A percentile compares a stretch with the other conserved stretches of the same genome.
Evolutionary conservation across 1,140 invertebrate genomes (phyloP).

Genomic region (Drosophila pseudoobscura): DNA sequence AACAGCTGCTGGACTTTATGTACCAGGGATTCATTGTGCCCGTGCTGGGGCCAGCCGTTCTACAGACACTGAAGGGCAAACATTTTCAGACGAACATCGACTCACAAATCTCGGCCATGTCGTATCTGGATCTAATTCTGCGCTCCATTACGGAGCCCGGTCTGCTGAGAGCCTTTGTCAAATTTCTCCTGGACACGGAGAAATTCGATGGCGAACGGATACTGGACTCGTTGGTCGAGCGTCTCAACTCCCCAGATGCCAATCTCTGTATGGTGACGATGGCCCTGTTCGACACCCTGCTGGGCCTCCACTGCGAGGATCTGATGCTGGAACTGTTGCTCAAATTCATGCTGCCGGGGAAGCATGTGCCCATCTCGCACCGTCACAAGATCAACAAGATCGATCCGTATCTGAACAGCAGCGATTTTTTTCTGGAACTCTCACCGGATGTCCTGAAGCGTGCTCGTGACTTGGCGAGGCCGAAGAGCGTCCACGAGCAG

Average conservation of each 20-base stretch:
- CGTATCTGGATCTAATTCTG: conserved; percentile 95
- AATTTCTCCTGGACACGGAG: conserved; percentile 92
- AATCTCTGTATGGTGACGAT: conserved; percentile 95
- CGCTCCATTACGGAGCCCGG: conserved; percentile 93
- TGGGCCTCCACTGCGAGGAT: conserved; percentile 97
- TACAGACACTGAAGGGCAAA: conserved; percentile 87
- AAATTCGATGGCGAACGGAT: conserved; percentile 92
- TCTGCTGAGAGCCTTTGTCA: conserved; percentile 91
- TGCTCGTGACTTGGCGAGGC: conserved; percentile 68
- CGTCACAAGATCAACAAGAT: conserved; percentile 89
- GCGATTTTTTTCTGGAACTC: conserved; percentile 92
- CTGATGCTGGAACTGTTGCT: conserved; percentile 97
- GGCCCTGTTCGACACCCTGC: conserved; percentile 94
- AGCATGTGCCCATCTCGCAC: conserved; percentile 95
- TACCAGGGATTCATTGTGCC: conserved; percentile 97
- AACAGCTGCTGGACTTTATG: conserved; percentile 94
- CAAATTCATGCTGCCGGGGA: conserved; percentile 93
- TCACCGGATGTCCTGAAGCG: conserved; percentile 86
- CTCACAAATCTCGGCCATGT: conserved; percentile 95
- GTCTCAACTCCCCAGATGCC: conserved; percentile 88
- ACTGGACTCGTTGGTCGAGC: conserved; percentile 90
- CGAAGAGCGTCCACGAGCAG: conserved; percentile 59
- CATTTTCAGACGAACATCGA: conserved; percentile 90
- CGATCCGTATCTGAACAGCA: conserved; percentile 91
- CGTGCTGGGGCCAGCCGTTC: conserved; percentile 95